Percentiles rank a stretch among this genome's conserved stretches.
phyloP scores from a whole-genome alignment of 2,888 invertebrate genomes.

The Trissoscelio sp. region DNA sequence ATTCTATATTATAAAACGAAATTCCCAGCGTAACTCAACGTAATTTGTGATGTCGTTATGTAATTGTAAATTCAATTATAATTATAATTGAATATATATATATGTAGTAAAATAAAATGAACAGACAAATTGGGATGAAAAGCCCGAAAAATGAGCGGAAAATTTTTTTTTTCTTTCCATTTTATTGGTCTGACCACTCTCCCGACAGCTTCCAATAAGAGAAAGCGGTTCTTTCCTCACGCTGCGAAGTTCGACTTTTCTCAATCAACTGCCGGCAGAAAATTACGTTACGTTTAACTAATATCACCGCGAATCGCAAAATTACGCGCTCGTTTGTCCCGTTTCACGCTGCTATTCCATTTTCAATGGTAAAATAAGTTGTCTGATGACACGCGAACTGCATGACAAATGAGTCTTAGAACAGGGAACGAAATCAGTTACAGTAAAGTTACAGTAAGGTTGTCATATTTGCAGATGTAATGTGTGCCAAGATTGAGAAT shows the following conservation, averaged over 20 bases:
- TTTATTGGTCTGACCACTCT: conserved; percentile 54
- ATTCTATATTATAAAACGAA: conserved; percentile 28
- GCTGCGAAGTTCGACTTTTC: conserved; percentile 66
- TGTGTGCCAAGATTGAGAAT: conserved; percentile 44
- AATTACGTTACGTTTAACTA: conserved; percentile 60
- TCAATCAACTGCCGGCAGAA: conserved; percentile 57
- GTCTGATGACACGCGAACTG: background rate
- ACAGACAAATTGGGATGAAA: too few species aligned
- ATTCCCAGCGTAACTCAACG: conserved; percentile 29
- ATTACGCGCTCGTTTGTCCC: conserved; percentile 6
- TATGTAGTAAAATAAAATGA: too few species aligned
- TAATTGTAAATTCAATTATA: conserved; percentile 2
- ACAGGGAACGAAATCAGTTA: background rate
- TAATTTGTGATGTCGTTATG: conserved; percentile 32
- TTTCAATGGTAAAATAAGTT: background rate
- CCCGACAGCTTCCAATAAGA: conserved; percentile 66
- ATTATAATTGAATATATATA: too few species aligned
- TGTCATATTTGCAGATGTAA: conserved; percentile 37
- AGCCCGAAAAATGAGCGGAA: conserved; percentile 49
- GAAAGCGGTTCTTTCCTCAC: conserved; percentile 69
- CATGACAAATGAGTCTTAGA: background rate
- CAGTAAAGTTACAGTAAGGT: conserved; percentile 12
- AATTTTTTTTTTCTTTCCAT: conserved; percentile 26
- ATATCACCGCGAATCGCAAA: conserved; percentile 42
- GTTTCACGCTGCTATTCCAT: background rate